Evolutionary conservation across 2,113 vertebrate species (phyloP), one percentile per base, ranked within the genome.

Genomic region (Orcinus orca): DNA sequence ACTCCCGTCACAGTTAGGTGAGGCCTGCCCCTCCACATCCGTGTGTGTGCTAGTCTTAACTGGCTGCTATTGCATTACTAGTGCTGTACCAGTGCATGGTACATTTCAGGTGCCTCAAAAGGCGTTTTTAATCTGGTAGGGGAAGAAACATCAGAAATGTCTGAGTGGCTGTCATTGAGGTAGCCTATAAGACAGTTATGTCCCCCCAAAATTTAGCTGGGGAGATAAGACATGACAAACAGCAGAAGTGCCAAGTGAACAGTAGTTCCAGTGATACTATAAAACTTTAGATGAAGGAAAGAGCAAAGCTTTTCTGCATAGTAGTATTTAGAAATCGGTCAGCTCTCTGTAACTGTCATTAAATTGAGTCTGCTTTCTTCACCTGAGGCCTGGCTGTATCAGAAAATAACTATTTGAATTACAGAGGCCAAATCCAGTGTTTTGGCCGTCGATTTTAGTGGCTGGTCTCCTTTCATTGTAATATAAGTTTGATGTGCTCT

Each of bases 311-410:
- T 4, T 20, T 23, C 84, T 18, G 26, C 4, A 0, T 0, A 1
- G 47, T 2, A 0, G 10, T 25, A 0, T 3, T 18, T 15, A 3
- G 63, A 36, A 12, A 8, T 1, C 6, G n/a, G 70, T 4, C 21
- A 23, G 60, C 50, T 77, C 11, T 73, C 62, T 58, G 26, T 58
- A 8, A 6, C 47, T 10, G 7, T 15, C 11, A 0, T 3, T 8
- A 3, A 2, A 29, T 31, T 15, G 15, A 67, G 38, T 21, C 36
- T 38, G 0, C 50, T 33, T 18, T 36, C 92, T 68, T 31, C 50
- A 36, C 53, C 36, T 18, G 74, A 58, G 67, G 26, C 38, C 68
- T 50, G 77, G 60, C 44, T 58, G 21, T 26, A 21, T 31, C 26
- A 25, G 70, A 88, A 44, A 55, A 33, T 21, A 21, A n/a, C 71